Evolutionary conservation across 2,888 invertebrate genomes (phyloP).

Genomic region (Cenopis cana): DNA sequence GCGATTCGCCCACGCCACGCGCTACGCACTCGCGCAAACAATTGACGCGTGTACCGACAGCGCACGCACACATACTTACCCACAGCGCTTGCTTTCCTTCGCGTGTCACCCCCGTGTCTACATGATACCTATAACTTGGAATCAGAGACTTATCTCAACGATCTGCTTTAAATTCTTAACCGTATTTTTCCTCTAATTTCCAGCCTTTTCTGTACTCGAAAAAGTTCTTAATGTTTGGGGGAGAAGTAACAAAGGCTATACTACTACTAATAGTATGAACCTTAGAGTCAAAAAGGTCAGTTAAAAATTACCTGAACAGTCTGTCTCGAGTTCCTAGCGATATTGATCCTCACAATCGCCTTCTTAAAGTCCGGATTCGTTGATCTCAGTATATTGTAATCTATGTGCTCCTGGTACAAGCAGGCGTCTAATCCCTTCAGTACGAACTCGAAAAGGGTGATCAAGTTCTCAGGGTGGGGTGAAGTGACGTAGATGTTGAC

Average conservation of each 20-base stretch:
- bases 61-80: too few relatives aligned
- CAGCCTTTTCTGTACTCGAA: constrained; percentile 86
- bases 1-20: too few relatives aligned
- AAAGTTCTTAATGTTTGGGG: constrained; percentile 95
- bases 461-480: constrained; percentile 98
- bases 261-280: too few relatives aligned
- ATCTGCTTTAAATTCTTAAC: too few relatives aligned
- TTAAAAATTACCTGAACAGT: constrained; percentile 90
- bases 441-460: constrained; percentile 98
- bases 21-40: too few relatives aligned
- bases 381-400: constrained; percentile 97
- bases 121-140: too few relatives aligned
- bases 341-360: constrained; percentile 96
- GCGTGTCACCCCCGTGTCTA: too few relatives aligned
- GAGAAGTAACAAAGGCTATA: constrained; percentile 60
- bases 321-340: constrained; percentile 95
- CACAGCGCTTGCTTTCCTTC: too few relatives aligned
- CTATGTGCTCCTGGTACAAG: constrained; percentile 97
- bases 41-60: too few relatives aligned
- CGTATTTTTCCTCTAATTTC: too few relatives aligned
- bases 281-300: neutral
- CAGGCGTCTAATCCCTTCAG: constrained; percentile 97
- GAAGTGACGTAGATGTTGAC: constrained; percentile 99
- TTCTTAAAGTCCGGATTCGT: constrained; percentile 98
- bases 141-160: too few relatives aligned